phyloP scores from a whole-genome alignment of 2,113 vertebrate species.

The Synodontis membranacea region DNA sequence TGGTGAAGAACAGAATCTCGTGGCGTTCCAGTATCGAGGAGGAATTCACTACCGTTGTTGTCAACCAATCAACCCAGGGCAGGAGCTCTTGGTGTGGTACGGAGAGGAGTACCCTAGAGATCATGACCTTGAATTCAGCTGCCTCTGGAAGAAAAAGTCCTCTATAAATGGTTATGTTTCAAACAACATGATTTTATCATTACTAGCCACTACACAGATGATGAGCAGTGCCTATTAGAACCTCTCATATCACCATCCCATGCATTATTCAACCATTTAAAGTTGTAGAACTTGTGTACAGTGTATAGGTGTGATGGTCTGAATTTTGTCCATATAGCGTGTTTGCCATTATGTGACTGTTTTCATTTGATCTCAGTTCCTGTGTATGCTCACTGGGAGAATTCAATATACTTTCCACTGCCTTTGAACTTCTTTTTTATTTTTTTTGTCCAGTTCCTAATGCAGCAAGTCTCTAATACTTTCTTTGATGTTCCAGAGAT shows the following conservation, averaged over 20 bases:
- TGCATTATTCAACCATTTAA: background rate
- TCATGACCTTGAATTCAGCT: background rate
- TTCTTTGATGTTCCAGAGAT: background rate
- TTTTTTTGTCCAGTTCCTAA: background rate
- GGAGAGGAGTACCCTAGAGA: conserved; percentile 6
- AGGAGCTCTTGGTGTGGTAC: conserved; percentile 17
- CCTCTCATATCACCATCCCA: background rate
- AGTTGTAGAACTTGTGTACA: background rate
- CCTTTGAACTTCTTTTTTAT: background rate
- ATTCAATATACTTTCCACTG: background rate
- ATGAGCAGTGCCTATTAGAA: background rate
- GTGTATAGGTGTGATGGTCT: background rate
- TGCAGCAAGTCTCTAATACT: background rate
- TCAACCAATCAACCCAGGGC: background rate
- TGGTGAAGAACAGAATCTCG: conserved; percentile 16
- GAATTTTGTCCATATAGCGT: background rate
- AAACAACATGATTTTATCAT: background rate
- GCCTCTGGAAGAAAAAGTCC: conserved; percentile 18
- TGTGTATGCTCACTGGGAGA: background rate
- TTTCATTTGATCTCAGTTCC: background rate
- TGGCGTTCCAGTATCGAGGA: background rate
- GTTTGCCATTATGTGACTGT: background rate
- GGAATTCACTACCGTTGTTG: conserved; percentile 13
- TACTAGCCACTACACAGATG: background rate
- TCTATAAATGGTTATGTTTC: conserved; percentile 1